phyloP scores from a whole-genome alignment of 1,140 invertebrate genomes.

The Babylonia areolata region DNA sequence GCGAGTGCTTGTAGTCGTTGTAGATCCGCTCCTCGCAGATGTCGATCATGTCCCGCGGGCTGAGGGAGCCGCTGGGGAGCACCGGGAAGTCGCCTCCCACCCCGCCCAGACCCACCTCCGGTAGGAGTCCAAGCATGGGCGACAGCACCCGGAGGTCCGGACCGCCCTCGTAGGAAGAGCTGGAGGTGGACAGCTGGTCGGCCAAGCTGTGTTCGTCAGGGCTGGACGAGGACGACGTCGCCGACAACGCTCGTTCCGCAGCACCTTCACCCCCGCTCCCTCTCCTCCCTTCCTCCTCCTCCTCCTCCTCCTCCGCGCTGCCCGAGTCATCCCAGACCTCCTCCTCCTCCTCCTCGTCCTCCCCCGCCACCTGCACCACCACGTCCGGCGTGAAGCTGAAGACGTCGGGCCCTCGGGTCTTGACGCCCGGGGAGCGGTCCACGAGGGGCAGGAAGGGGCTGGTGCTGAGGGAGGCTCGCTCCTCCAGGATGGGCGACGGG shows the following conservation, averaged over 20 bases:
- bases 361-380: neutral
- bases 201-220: neutral
- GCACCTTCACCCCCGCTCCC: no score
- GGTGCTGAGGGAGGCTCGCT: neutral
- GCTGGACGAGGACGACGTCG: no score
- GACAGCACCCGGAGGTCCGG: neutral
- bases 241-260: no score
- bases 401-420: neutral
- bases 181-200: neutral
- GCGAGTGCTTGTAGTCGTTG: neutral
- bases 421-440: neutral
- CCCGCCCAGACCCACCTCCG: neutral
- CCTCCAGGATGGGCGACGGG: neutral
- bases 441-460: neutral
- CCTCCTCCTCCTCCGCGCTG: neutral
- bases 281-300: no score
- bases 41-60: slow-evolving; percentile 18
- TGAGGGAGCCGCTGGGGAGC: neutral
- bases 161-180: neutral
- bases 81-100: no score
- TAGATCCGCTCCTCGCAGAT: slow-evolving; percentile 29
- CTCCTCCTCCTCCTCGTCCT: neutral
- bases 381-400: neutral
- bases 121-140: neutral
- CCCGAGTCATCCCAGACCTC: no score